phyloP scores from a whole-genome alignment of 2,797 vertebrate species.

The Poeciliopsis infans region DNA sequence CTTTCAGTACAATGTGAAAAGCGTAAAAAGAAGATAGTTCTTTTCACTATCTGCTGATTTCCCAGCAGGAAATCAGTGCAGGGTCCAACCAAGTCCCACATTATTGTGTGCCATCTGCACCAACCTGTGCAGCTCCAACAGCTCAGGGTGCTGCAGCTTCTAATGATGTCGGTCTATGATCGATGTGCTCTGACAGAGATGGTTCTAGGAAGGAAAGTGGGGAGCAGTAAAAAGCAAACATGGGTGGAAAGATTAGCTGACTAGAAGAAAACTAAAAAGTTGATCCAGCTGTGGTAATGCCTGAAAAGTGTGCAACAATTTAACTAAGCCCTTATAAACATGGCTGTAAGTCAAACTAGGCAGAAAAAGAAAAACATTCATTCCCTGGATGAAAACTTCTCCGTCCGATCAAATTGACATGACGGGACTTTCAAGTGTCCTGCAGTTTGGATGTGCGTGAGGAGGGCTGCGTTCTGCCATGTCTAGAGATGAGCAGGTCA shows the following conservation, averaged over 20 bases:
- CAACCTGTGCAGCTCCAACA: conserved; percentile 50
- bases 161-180: conserved; percentile 68
- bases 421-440: conserved; percentile 38
- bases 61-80: conserved; percentile 65
- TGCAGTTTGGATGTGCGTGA: conserved; percentile 16
- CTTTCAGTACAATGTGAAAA: conserved; percentile 49
- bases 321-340: conserved; percentile 5
- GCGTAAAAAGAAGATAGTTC: conserved; percentile 47
- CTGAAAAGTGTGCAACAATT: not conserved
- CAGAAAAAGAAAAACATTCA: not conserved
- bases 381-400: conserved; percentile 19
- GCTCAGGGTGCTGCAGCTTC: conserved; percentile 35
- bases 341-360: conserved; percentile 22
- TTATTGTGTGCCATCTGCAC: conserved; percentile 12
- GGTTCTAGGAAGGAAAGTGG: conserved; percentile 31
- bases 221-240: conserved; percentile 1
- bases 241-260: conserved; percentile 36
- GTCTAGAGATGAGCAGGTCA: conserved; percentile 17
- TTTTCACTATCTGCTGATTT: conserved; percentile 45
- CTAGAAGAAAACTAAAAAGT: not conserved
- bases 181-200: conserved; percentile 51
- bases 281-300: not conserved
- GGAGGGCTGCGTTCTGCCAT: conserved; percentile 34
- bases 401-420: conserved; percentile 41
- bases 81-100: conserved; percentile 64